Conservation (phyloP, 92 coral and sea anemone species). For the Actinostola sp. region DNA sequence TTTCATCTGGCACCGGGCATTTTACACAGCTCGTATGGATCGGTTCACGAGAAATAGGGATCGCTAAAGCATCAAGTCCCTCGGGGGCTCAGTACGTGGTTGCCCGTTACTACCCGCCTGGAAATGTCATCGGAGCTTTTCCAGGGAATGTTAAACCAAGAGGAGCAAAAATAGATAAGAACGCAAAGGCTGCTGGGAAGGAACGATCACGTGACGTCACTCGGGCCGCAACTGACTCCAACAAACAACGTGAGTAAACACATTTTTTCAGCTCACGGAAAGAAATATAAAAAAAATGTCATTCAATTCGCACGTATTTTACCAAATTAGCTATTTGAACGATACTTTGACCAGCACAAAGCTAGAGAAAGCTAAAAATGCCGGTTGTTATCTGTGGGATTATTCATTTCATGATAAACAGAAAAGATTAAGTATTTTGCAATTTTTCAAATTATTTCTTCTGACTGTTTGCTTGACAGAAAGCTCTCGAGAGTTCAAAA, state of each 20-base stretch:
- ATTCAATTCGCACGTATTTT: too few relatives aligned
- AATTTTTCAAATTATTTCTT: too few relatives aligned
- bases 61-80: constrained; percentile 87
- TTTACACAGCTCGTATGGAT: constrained; percentile 96
- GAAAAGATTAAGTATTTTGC: too few relatives aligned
- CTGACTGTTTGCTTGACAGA: constrained; percentile 56
- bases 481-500: constrained; percentile 84
- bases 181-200: constrained; percentile 48
- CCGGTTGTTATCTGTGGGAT: too few relatives aligned
- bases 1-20: constrained; percentile 95
- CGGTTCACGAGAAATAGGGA: constrained; percentile 85
- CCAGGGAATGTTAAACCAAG: constrained; percentile 89
- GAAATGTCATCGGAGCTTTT: constrained; percentile 91
- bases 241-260: constrained; percentile 66
- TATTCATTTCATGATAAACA: too few relatives aligned
- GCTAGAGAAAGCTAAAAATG: too few relatives aligned
- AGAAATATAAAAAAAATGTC: too few relatives aligned
- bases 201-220: constrained; percentile 33
- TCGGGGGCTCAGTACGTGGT: constrained; percentile 95
- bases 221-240: constrained; percentile 27
- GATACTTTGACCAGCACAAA: too few relatives aligned
- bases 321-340: too few relatives aligned
- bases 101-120: constrained; percentile 94
- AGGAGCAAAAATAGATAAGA: constrained; percentile 74
- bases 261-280: too few relatives aligned